phyloP scores from a whole-genome alignment of 1,140 invertebrate genomes.

The Potamilus streckersoni region DNA sequence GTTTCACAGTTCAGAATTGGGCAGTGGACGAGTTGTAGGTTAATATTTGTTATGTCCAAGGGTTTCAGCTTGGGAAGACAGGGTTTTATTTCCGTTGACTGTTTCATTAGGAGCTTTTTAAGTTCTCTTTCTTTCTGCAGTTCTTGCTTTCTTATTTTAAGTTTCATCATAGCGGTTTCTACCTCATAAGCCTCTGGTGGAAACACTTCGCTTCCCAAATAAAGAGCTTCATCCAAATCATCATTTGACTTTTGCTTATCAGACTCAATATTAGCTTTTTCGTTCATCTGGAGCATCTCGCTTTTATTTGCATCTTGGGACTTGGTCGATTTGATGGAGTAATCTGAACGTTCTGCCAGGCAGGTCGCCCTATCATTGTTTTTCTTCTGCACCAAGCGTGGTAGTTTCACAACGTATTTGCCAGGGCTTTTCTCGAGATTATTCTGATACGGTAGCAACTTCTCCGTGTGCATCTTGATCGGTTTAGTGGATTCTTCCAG shows the following conservation, averaged over 20 bases:
- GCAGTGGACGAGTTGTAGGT: background rate
- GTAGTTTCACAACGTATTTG: too few relatives aligned
- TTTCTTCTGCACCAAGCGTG: too few relatives aligned
- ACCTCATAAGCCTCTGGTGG: too few relatives aligned
- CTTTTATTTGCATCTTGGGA: too few relatives aligned
- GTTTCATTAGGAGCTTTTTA: background rate
- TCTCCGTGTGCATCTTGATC: too few relatives aligned
- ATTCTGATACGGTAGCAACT: too few relatives aligned
- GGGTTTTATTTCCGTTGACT: background rate
- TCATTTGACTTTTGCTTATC: background rate
- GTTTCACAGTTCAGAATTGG: conserved; percentile 16
- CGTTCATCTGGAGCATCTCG: background rate
- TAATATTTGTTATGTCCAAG: background rate
- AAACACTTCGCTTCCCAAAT: conserved; percentile 6
- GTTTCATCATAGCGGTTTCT: background rate
- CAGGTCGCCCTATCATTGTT: too few relatives aligned
- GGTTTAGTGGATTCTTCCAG: too few relatives aligned
- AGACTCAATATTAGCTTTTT: background rate
- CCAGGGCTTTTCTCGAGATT: too few relatives aligned
- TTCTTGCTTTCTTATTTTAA: conserved; percentile 17
- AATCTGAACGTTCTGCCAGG: too few relatives aligned
- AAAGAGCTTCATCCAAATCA: conserved; percentile 25
- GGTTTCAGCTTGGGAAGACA: conserved; percentile 4
- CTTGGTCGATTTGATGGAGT: too few relatives aligned
- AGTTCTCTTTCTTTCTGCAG: conserved; percentile 11